phyloP scores from a whole-genome alignment of 92 coral and sea anemone genomes.

The Siderastrea radians region DNA sequence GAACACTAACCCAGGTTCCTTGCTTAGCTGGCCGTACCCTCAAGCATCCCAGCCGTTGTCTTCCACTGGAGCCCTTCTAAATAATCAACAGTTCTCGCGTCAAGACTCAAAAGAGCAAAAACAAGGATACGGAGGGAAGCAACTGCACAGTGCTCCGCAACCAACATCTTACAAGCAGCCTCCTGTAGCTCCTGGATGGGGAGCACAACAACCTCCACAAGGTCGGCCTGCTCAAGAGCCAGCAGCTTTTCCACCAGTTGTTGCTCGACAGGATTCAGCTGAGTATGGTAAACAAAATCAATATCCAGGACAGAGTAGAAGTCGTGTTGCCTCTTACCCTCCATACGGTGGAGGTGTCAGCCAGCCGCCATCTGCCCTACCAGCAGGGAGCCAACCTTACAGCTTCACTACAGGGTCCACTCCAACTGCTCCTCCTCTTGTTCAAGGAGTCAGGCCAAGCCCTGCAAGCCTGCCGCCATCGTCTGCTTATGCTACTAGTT shows the following conservation, averaged over 20 bases:
- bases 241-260: slow-evolving; percentile 6
- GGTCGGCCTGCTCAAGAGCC: not conserved
- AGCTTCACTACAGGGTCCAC: slow-evolving; percentile 22
- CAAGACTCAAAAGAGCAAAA: slow-evolving; percentile 18
- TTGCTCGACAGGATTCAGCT: slow-evolving; percentile 13
- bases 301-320: slow-evolving; percentile 12
- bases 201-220: slow-evolving; percentile 27
- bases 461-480: slow-evolving; percentile 68
- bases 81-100: slow-evolving; percentile 3
- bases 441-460: slow-evolving; percentile 62
- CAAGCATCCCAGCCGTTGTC: slow-evolving; percentile 31
- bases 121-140: slow-evolving; percentile 13
- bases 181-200: slow-evolving; percentile 29
- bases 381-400: slow-evolving; percentile 22
- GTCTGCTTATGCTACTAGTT: slow-evolving; percentile 85
- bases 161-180: slow-evolving; percentile 3
- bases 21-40: slow-evolving; percentile 10
- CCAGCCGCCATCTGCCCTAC: slow-evolving; percentile 1
- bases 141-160: not conserved
- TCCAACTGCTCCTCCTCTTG: slow-evolving; percentile 57
- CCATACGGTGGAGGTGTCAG: slow-evolving; percentile 21
- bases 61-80: not conserved
- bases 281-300: slow-evolving; percentile 19
- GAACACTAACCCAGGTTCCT: slow-evolving; percentile 1
- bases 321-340: slow-evolving; percentile 16